A percentile compares a stretch with the other conserved stretches of the same genome.
Conservation (phyloP, 2,888 invertebrate genomes). For the Strigamia crassipes region DNA sequence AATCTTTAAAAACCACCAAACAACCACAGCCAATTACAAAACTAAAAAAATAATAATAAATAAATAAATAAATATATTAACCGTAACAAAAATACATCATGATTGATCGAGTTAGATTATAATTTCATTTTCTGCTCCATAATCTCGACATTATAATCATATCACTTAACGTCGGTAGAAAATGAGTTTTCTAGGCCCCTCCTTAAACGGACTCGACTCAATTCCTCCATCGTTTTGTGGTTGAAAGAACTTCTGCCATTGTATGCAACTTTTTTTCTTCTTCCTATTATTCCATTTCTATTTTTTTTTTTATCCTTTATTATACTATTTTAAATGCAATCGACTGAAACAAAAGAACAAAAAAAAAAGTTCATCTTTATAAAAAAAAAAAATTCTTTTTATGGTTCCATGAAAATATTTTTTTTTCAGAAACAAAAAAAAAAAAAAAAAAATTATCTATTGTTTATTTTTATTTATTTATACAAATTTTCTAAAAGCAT, state of each 20-base stretch:
- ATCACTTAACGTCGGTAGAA: conserved; percentile 1
- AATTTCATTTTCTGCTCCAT: conserved; percentile 7
- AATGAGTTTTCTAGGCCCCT: conserved; percentile 24
- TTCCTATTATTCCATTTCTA: not conserved
- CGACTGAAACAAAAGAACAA: conserved; percentile 30
- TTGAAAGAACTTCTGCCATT: conserved; percentile 36
- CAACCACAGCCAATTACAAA: too few relatives aligned
- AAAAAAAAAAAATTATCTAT: not conserved
- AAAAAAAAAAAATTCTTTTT: not conserved
- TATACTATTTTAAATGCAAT: conserved; percentile 24
- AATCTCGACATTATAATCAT: conserved; percentile 22
- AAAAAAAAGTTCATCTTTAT: not conserved
- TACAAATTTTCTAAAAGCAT: not conserved
- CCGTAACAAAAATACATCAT: not conserved
- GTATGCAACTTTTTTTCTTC: conserved; percentile 19
- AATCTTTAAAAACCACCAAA: too few relatives aligned
- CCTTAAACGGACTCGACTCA: conserved; percentile 18
- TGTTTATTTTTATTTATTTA: not conserved
- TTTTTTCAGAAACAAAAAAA: not conserved
- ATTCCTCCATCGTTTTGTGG: conserved; percentile 32
- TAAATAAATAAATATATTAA: not conserved
- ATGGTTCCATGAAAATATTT: not conserved
- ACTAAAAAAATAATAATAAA: not conserved
- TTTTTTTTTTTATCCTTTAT: conserved; percentile 7
- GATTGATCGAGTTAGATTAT: not conserved